phyloP scores from a whole-genome alignment of 2,888 invertebrate species.

The Belgica antarctica region DNA sequence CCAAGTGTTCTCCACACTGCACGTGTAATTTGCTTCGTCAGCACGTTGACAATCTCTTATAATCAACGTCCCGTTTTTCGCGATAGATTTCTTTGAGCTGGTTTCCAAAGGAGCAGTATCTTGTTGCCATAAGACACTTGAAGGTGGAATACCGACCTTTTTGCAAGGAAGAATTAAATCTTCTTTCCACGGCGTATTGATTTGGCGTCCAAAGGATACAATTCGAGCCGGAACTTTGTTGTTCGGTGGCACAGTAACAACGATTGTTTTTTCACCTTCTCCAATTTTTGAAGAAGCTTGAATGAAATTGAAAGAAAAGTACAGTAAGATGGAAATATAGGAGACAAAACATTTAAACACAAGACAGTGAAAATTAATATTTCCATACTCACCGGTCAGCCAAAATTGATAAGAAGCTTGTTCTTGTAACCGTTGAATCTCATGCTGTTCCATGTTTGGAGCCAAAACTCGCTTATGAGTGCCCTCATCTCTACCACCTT shows the following conservation, averaged over 20 bases:
- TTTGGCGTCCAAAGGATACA: slow-evolving; percentile 78
- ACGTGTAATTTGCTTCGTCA: slow-evolving; percentile 89
- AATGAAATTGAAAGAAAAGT: too few relatives aligned
- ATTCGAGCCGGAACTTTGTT: slow-evolving; percentile 83
- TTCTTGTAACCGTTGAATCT: slow-evolving; percentile 61
- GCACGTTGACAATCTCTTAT: slow-evolving; percentile 73
- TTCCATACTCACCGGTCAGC: too few relatives aligned
- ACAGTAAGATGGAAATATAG: too few relatives aligned
- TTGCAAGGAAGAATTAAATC: slow-evolving; percentile 79
- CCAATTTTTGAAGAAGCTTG: slow-evolving; percentile 81
- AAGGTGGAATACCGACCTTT: slow-evolving; percentile 78
- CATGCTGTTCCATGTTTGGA: slow-evolving; percentile 68
- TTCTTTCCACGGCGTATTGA: slow-evolving; percentile 83
- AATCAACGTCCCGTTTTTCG: slow-evolving; percentile 69
- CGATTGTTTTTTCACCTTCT: slow-evolving; percentile 77
- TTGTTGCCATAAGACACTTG: slow-evolving; percentile 75
- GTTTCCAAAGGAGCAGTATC: slow-evolving; percentile 73
- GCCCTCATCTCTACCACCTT: slow-evolving; percentile 74
- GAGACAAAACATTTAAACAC: too few relatives aligned
- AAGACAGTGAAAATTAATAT: too few relatives aligned
- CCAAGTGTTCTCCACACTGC: slow-evolving; percentile 78
- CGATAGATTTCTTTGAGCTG: slow-evolving; percentile 65
- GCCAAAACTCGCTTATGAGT: slow-evolving; percentile 73
- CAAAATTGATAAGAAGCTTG: slow-evolving; percentile 41
- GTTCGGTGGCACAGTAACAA: slow-evolving; percentile 72